Percentiles rank a stretch among this genome's conserved stretches.
Conservation (phyloP, 1,140 invertebrate genomes). For the Nephotettix cincticeps region DNA sequence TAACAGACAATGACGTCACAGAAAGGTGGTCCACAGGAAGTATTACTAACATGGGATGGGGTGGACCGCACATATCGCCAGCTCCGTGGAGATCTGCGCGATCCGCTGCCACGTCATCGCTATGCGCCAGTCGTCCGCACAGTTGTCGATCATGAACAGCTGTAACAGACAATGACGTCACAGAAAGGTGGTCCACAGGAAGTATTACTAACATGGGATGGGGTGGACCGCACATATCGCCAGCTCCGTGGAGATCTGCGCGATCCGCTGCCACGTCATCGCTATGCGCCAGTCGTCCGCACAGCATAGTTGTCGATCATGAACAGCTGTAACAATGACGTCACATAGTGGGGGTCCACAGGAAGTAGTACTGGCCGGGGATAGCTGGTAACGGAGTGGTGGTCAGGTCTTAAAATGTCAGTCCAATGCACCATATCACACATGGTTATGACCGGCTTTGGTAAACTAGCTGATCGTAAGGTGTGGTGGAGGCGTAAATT, state of each 20-base stretch:
- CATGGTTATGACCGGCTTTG: no score
- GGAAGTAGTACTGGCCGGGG: constrained; percentile 93
- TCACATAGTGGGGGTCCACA: constrained; percentile 94
- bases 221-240: constrained; percentile 96
- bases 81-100: constrained; percentile 88
- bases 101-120: constrained; percentile 98
- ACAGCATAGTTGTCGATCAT: constrained; percentile 99
- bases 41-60: constrained; percentile 95
- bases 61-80: constrained; percentile 94
- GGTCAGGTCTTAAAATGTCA: constrained; percentile 88
- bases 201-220: constrained; percentile 93
- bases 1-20: no score
- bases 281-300: constrained; percentile 99
- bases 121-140: constrained; percentile 99
- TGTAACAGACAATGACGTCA: no score
- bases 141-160: constrained; percentile 99
- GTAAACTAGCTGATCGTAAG: no score
- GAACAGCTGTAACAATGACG: constrained; percentile 90
- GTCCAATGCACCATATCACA: constrained; percentile 85
- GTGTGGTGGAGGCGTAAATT: no score
- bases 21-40: constrained; percentile 94
- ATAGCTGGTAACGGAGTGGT: constrained; percentile 98
- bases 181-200: constrained; percentile 94
- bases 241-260: constrained; percentile 90
- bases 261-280: constrained; percentile 95